These are phyloP conservation scores for Athrips mouffetella DNA, from an alignment of 2,888 invertebrate species.

Conservation along the genomic window DNA sequence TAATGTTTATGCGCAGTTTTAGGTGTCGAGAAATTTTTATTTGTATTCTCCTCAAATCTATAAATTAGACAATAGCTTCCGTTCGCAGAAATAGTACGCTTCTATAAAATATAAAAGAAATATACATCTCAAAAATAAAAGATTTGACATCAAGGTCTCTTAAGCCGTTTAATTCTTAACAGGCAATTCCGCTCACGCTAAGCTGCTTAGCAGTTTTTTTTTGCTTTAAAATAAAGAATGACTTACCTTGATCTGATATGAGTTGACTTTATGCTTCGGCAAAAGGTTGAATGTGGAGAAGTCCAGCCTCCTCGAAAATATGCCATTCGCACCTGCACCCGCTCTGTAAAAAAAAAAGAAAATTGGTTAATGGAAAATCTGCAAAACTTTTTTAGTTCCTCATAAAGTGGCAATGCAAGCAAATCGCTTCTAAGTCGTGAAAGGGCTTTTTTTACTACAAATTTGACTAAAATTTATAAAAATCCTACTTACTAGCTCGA, in stretches of 20 bases:
- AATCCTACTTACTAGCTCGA: too few species aligned
- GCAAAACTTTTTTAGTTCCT: too few species aligned
- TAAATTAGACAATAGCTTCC: too few species aligned
- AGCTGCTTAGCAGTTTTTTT: conserved; percentile 16
- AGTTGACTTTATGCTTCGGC: conserved; percentile 97
- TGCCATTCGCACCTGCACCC: conserved; percentile 92
- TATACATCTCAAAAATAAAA: conserved; percentile 1
- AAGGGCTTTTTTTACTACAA: too few species aligned
- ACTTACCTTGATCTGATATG: conserved; percentile 98
- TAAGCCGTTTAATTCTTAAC: conserved; percentile 1
- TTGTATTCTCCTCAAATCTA: too few species aligned
- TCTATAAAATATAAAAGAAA: neutral
- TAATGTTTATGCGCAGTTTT: too few species aligned
- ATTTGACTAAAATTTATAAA: too few species aligned
- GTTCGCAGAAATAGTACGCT: too few species aligned
- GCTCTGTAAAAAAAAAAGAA: conserved; percentile 78
- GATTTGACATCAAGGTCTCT: neutral
- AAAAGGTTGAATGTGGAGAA: conserved; percentile 96
- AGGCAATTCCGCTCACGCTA: conserved; percentile 8
- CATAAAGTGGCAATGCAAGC: too few species aligned
- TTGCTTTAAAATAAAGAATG: conserved; percentile 7
- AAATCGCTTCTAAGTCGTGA: too few species aligned
- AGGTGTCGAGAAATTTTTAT: too few species aligned
- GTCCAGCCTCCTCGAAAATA: conserved; percentile 95
- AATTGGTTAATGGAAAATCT: too few species aligned